A percentile compares a stretch with the other conserved stretches of the same genome.
These are phyloP conservation scores for Alitta virens DNA, from an alignment of 2,888 invertebrate genomes.

Conservation along the genomic window DNA sequence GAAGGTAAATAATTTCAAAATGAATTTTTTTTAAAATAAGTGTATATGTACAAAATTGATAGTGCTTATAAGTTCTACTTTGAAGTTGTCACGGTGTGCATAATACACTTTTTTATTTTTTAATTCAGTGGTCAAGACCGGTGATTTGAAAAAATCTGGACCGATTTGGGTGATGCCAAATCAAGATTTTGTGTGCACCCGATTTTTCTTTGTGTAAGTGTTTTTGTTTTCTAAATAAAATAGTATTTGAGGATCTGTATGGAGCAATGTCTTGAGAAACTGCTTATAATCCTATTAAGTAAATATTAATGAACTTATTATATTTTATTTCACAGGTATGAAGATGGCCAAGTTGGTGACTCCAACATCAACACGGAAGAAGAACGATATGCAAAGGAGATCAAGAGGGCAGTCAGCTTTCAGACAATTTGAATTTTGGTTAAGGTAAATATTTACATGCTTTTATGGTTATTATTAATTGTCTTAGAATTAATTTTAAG, in stretches of 20 bases:
- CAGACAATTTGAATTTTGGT: not conserved
- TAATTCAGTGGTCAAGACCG: slow-evolving; percentile 37
- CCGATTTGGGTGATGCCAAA: slow-evolving; percentile 45
- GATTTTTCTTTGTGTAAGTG: slow-evolving; percentile 54
- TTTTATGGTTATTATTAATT: too few relatives aligned
- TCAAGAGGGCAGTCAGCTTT: slow-evolving; percentile 28
- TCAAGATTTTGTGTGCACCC: slow-evolving; percentile 45
- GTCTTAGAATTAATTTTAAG: too few relatives aligned
- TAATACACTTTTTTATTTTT: too few relatives aligned
- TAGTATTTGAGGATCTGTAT: too few relatives aligned
- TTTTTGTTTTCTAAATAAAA: not conserved
- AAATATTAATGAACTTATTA: too few relatives aligned
- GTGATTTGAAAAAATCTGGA: slow-evolving; percentile 36
- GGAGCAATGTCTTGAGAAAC: too few relatives aligned
- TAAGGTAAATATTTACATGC: too few relatives aligned
- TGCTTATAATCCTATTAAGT: too few relatives aligned
- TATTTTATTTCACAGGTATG: slow-evolving; percentile 21
- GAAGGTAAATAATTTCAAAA: slow-evolving; percentile 35
- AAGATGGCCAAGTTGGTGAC: slow-evolving; percentile 35
- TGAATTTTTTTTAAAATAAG: not conserved
- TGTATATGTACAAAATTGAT: not conserved
- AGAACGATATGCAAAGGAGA: slow-evolving; percentile 24
- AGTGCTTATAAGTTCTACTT: too few relatives aligned
- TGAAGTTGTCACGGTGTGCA: too few relatives aligned
- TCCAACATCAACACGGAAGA: slow-evolving; percentile 33